These are phyloP conservation scores for Pogonus chalceus DNA, from an alignment of 1,140 invertebrate genomes.

Conservation along the genomic window DNA sequence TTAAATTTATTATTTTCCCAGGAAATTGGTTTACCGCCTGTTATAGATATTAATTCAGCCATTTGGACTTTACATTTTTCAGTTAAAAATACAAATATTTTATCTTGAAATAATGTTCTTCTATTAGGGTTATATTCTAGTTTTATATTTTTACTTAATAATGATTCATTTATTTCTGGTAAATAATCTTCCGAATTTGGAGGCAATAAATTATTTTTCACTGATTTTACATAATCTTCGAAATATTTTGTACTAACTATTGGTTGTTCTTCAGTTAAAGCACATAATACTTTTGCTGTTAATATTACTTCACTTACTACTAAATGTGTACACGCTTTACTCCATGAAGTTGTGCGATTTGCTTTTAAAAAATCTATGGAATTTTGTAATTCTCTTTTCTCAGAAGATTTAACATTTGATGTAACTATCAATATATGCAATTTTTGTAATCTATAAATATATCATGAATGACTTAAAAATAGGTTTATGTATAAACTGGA, in stretches of 20 bases:
- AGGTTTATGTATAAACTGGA: conserved; percentile 11
- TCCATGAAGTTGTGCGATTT: conserved; percentile 2
- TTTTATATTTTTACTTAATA: conserved; percentile 2
- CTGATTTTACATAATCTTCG: not conserved
- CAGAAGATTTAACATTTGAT: conserved; percentile 6
- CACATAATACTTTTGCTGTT: conserved; percentile 11
- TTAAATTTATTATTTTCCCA: conserved; percentile 5
- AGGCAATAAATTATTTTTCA: conserved; percentile 3
- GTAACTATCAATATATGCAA: conserved; percentile 4
- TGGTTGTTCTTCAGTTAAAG: conserved; percentile 10
- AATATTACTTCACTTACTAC: conserved; percentile 8
- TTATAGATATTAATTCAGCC: conserved; percentile 6
- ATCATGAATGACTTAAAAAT: conserved; percentile 24
- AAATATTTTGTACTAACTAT: conserved; percentile 11
- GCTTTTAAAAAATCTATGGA: conserved; percentile 4
- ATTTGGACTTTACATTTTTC: conserved; percentile 6
- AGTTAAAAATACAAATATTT: conserved; percentile 10
- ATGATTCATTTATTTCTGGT: conserved; percentile 7
- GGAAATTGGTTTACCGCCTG: conserved; percentile 7
- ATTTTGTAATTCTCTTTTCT: conserved; percentile 8
- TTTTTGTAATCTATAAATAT: conserved; percentile 14
- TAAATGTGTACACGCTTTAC: conserved; percentile 5
- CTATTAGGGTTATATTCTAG: conserved; percentile 1
- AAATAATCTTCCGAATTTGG: conserved; percentile 9
- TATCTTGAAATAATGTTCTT: conserved; percentile 9